Evolutionary conservation across 2,888 invertebrate genomes (phyloP).

Genomic region (Cartodere bifasciata): DNA sequence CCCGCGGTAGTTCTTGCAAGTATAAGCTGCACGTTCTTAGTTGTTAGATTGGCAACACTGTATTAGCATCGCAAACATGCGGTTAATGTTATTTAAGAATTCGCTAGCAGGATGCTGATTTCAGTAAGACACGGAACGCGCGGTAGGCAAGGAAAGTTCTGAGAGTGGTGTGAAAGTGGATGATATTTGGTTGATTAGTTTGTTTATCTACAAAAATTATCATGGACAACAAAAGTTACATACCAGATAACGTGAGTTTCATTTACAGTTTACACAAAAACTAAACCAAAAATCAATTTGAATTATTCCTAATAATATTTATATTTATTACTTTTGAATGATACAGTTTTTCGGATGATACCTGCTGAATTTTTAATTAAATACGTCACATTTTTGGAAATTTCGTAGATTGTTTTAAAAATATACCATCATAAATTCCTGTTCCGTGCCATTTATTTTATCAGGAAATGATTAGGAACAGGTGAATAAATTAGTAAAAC

Average conservation of each 20-base stretch:
- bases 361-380: too few species aligned
- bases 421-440: too few species aligned
- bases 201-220: slow-evolving; percentile 14
- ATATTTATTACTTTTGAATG: not conserved
- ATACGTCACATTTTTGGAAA: too few species aligned
- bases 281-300: not conserved
- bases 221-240: slow-evolving; percentile 30
- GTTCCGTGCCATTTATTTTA: too few species aligned
- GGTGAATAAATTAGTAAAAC: too few species aligned
- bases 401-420: too few species aligned
- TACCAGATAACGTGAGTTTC: slow-evolving; percentile 32
- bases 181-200: slow-evolving; percentile 24
- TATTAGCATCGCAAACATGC: too few species aligned
- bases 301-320: not conserved
- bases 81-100: slow-evolving; percentile 30
- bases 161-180: slow-evolving; percentile 35
- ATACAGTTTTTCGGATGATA: too few species aligned
- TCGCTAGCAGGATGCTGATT: slow-evolving; percentile 25
- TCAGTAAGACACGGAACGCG: slow-evolving; percentile 27
- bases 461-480: too few species aligned
- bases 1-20: too few species aligned
- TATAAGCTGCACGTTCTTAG: too few species aligned
- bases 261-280: not conserved
- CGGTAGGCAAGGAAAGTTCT: slow-evolving; percentile 24
- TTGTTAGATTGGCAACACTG: too few species aligned